Conservation (phyloP, 2,888 invertebrate species). For the Hylaea fasciaria region DNA sequence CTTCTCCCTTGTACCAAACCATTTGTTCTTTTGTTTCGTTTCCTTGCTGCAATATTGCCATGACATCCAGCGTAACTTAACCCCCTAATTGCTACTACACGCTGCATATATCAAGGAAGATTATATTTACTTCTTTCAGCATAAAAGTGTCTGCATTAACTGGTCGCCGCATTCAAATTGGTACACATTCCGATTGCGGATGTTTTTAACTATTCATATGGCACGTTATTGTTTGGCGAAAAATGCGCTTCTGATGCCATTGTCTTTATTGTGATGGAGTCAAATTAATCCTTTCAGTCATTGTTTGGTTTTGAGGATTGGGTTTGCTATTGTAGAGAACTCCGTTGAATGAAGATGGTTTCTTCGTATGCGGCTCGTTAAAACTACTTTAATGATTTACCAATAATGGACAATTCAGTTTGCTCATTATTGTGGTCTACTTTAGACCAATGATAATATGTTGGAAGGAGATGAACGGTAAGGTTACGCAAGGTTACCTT, state of each 20-base stretch:
- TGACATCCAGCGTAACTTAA: slow-evolving; percentile 68
- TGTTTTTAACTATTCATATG: slow-evolving; percentile 53
- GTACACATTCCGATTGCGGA: slow-evolving; percentile 50
- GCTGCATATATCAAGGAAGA: slow-evolving; percentile 49
- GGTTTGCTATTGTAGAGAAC: slow-evolving; percentile 8
- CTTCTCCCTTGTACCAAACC: slow-evolving; percentile 43
- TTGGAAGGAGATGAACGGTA: too few relatives aligned
- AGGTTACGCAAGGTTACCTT: too few relatives aligned
- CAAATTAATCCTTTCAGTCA: slow-evolving; percentile 27
- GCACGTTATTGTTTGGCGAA: slow-evolving; percentile 32
- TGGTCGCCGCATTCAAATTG: slow-evolving; percentile 49
- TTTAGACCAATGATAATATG: too few relatives aligned
- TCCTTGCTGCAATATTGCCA: slow-evolving; percentile 68
- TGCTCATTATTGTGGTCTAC: too few relatives aligned
- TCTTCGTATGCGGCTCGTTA: neutral
- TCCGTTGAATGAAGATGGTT: slow-evolving; percentile 2
- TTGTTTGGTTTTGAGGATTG: slow-evolving; percentile 22
- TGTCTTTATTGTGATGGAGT: slow-evolving; percentile 29
- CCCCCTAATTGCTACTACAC: slow-evolving; percentile 55
- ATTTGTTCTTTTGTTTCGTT: slow-evolving; percentile 63
- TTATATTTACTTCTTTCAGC: slow-evolving; percentile 50
- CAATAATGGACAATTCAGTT: too few relatives aligned
- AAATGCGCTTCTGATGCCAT: slow-evolving; percentile 21
- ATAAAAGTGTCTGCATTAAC: slow-evolving; percentile 52
- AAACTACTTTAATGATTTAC: neutral